Evolutionary conservation across 2,888 invertebrate species (phyloP).

Genomic region (Labia minor): DNA sequence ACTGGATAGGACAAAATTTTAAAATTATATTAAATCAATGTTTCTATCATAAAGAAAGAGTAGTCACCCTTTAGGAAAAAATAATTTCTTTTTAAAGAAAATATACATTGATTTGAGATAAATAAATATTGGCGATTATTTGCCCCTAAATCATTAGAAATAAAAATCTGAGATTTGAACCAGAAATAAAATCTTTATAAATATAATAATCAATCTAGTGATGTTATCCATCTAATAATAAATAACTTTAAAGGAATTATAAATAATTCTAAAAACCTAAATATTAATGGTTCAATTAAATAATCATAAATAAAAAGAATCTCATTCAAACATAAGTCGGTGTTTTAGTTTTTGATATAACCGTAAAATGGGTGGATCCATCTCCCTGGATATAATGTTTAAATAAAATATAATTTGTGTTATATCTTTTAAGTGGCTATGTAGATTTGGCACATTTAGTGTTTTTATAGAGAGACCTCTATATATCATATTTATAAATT

Average conservation of each 20-base stretch:
- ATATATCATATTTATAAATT: no score
- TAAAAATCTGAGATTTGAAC: background rate
- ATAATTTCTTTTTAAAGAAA: background rate
- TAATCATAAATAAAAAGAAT: background rate
- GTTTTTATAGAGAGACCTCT: no score
- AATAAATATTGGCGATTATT: background rate
- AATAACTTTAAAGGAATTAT: no score
- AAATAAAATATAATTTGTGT: background rate
- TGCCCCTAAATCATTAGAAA: background rate
- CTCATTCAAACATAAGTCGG: background rate
- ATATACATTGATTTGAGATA: background rate
- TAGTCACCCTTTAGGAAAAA: background rate
- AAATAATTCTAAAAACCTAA: no score
- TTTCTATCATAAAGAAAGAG: background rate
- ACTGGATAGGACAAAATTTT: background rate
- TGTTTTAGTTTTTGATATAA: background rate
- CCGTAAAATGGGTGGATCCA: background rate
- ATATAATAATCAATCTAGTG: background rate
- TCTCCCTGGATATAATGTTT: background rate
- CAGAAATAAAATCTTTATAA: background rate
- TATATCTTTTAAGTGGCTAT: background rate
- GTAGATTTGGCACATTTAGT: background rate
- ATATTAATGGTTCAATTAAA: background rate
- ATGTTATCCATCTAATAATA: background rate
- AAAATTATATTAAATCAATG: slow-evolving; percentile 2